A percentile compares a stretch with the other conserved stretches of the same genome.
Evolutionary conservation across 2,797 vertebrate species (phyloP).

Genomic region (Sylvia borin): DNA sequence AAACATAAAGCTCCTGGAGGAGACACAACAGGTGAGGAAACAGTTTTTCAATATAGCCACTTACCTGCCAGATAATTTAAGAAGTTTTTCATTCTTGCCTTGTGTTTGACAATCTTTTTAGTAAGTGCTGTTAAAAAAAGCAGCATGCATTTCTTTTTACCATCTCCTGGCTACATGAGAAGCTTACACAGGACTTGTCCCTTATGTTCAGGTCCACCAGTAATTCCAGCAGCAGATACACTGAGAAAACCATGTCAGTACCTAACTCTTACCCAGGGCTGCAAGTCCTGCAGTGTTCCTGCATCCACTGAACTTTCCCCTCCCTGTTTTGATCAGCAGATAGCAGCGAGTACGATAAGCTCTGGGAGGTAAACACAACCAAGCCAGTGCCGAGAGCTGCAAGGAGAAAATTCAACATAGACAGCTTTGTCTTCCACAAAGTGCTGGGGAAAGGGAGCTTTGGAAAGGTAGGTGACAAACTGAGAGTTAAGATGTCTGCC

Average conservation of each 20-base stretch:
- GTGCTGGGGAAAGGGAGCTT: constrained; percentile 98
- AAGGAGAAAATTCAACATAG: constrained; percentile 78
- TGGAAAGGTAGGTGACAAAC: constrained; percentile 85
- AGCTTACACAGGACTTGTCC: neutral
- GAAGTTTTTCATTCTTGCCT: neutral
- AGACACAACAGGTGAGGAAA: constrained; percentile 70
- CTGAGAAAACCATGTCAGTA: neutral
- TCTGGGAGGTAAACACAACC: constrained; percentile 84
- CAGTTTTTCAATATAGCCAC: neutral
- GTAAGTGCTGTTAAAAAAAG: neutral
- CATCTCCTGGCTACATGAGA: neutral
- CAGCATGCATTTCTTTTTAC: neutral
- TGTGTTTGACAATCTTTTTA: neutral
- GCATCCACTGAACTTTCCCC: neutral
- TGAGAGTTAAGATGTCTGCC: neutral
- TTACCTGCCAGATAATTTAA: neutral
- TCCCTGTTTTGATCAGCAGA: constrained; percentile 71
- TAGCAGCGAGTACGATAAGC: constrained; percentile 73
- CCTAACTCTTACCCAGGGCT: neutral
- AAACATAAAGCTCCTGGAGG: constrained; percentile 53
- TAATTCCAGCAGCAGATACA: neutral
- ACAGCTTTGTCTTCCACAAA: constrained; percentile 90
- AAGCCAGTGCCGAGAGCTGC: constrained; percentile 40
- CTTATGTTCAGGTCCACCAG: neutral
- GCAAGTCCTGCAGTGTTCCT: neutral